Percentiles rank a stretch among this genome's conserved stretches.
These are phyloP conservation scores for Ariolimax columbianus DNA, from an alignment of 2,888 invertebrate genomes.

Conservation along the genomic window DNA sequence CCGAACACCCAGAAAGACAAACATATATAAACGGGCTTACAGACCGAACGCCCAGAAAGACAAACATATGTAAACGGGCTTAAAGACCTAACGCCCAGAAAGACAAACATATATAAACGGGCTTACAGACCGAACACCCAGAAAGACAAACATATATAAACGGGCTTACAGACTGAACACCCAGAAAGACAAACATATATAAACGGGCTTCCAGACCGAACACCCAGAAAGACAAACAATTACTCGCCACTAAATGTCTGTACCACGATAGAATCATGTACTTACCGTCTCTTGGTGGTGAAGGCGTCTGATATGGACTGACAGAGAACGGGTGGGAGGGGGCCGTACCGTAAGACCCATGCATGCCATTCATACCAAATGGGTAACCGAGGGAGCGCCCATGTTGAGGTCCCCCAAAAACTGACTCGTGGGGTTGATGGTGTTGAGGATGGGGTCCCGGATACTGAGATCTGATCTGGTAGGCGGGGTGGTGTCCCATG, in stretches of 20 bases:
- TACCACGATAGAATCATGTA: conserved; percentile 64
- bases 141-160: too few species aligned
- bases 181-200: too few species aligned
- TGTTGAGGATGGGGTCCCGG: conserved; percentile 77
- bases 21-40: too few species aligned
- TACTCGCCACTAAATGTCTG: too few species aligned
- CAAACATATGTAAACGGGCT: too few species aligned
- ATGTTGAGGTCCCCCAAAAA: conserved; percentile 55
- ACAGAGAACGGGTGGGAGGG: conserved; percentile 92
- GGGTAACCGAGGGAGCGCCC: conserved; percentile 65
- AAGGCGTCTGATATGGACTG: conserved; percentile 84
- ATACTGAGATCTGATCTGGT: conserved; percentile 74
- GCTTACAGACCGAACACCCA: too few species aligned
- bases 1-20: too few species aligned
- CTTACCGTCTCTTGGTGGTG: conserved; percentile 97
- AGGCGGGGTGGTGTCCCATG: conserved; percentile 69
- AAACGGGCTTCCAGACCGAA: neutral
- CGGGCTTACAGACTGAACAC: too few species aligned
- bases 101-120: too few species aligned
- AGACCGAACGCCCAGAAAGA: too few species aligned
- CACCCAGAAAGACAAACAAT: neutral
- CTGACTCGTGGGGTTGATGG: conserved; percentile 62
- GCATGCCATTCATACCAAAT: conserved; percentile 78
- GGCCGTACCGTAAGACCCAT: conserved; percentile 81
- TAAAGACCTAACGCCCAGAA: too few species aligned